phyloP scores from a whole-genome alignment of 2,113 vertebrate species.

The Pomatostomus ruficeps region DNA sequence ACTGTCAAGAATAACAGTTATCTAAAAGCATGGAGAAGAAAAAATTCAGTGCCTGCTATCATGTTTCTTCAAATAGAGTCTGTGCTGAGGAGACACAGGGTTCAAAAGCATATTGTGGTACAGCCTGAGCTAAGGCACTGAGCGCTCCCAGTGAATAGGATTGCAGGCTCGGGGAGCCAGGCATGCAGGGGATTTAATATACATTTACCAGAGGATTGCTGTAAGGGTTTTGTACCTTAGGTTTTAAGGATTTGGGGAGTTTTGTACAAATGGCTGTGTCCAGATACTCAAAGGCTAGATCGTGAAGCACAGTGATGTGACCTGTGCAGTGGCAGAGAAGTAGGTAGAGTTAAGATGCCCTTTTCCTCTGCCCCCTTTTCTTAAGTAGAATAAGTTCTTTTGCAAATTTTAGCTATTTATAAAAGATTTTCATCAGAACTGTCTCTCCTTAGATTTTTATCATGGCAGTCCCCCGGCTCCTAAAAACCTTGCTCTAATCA shows the following conservation, averaged over 20 bases:
- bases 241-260: neutral
- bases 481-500: conserved; percentile 34
- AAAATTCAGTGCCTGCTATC: neutral
- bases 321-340: neutral
- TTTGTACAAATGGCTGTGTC: neutral
- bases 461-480: conserved; percentile 15
- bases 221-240: neutral
- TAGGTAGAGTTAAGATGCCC: neutral
- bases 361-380: conserved; percentile 26
- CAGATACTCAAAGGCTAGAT: neutral
- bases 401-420: conserved; percentile 37
- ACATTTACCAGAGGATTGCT: neutral
- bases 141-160: neutral
- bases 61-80: neutral
- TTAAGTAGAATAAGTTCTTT: neutral
- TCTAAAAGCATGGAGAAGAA: neutral
- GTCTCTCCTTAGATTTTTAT: conserved; percentile 9
- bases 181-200: neutral
- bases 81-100: neutral
- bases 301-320: neutral
- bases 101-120: neutral
- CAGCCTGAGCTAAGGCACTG: neutral
- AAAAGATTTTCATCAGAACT: conserved; percentile 18
- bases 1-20: neutral
- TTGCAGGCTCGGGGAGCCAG: neutral